A percentile compares a stretch with the other conserved stretches of the same genome.
Evolutionary conservation across 2,888 invertebrate genomes (phyloP).

Genomic region (Clepsis dumicolana): DNA sequence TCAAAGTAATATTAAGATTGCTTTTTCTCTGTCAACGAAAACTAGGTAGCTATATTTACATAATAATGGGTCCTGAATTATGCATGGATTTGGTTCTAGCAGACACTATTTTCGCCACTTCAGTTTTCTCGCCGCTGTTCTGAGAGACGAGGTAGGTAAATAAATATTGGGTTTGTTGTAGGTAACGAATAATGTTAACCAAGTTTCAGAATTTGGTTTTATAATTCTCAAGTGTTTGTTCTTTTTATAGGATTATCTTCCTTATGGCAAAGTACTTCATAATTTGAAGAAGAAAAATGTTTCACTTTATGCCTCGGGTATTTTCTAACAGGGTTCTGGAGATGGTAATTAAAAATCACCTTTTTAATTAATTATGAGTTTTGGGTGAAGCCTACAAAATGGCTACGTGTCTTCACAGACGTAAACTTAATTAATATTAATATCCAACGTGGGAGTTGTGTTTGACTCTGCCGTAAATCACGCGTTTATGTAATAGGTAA

Average conservation of each 20-base stretch:
- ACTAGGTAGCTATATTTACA: constrained; percentile 42
- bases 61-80: constrained; percentile 46
- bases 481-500: not conserved
- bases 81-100: constrained; percentile 36
- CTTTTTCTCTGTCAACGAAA: constrained; percentile 35
- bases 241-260: too few relatives aligned
- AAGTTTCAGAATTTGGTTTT: too few relatives aligned
- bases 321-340: too few relatives aligned
- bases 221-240: too few relatives aligned
- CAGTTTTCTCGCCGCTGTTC: constrained; percentile 13
- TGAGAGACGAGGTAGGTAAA: too few relatives aligned
- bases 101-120: constrained; percentile 21
- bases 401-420: not conserved
- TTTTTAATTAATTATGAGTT: not conserved
- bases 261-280: too few relatives aligned
- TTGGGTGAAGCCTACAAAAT: not conserved
- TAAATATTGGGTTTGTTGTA: not conserved
- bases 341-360: too few relatives aligned
- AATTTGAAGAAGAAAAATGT: too few relatives aligned
- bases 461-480: constrained; percentile 4
- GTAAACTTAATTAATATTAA: constrained; percentile 9
- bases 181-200: too few relatives aligned
- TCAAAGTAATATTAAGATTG: constrained; percentile 33
- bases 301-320: too few relatives aligned
- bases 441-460: not conserved